phyloP scores from a whole-genome alignment of 2,888 invertebrate genomes.

The Quadroppia sp. region DNA sequence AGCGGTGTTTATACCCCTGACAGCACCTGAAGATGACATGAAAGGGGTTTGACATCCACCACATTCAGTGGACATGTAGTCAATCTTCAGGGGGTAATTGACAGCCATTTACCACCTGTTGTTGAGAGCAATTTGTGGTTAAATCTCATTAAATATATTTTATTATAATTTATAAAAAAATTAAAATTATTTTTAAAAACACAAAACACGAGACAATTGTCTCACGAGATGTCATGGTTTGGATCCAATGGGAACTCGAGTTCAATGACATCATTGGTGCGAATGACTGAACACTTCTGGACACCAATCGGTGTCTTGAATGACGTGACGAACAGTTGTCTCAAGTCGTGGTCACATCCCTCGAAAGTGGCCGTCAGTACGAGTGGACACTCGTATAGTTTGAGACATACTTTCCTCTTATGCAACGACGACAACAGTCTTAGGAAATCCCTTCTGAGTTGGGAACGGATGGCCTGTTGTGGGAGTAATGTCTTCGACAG shows the following conservation, averaged over 20 bases:
- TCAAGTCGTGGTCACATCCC: slow-evolving; percentile 5
- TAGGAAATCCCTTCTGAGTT: slow-evolving; percentile 14
- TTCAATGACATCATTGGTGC: slow-evolving; percentile 20
- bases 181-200: too few species aligned
- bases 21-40: too few species aligned
- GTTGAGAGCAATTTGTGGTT: too few species aligned
- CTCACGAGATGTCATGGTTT: background rate
- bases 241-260: background rate
- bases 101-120: too few species aligned
- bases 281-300: background rate
- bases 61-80: too few species aligned
- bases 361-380: slow-evolving; percentile 20
- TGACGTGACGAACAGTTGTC: background rate
- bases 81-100: too few species aligned
- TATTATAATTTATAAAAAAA: background rate
- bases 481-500: slow-evolving; percentile 1
- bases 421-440: slow-evolving; percentile 10
- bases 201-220: too few species aligned
- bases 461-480: slow-evolving; percentile 28
- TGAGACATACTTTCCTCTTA: slow-evolving; percentile 6
- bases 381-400: slow-evolving; percentile 29
- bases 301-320: slow-evolving; percentile 10
- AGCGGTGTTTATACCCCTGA: too few species aligned
- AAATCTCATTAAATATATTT: too few species aligned
- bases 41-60: too few species aligned